Percentiles rank a stretch among this genome's conserved stretches.
Evolutionary conservation across 1,140 invertebrate genomes (phyloP).

Genomic region (Ostrea edulis): DNA sequence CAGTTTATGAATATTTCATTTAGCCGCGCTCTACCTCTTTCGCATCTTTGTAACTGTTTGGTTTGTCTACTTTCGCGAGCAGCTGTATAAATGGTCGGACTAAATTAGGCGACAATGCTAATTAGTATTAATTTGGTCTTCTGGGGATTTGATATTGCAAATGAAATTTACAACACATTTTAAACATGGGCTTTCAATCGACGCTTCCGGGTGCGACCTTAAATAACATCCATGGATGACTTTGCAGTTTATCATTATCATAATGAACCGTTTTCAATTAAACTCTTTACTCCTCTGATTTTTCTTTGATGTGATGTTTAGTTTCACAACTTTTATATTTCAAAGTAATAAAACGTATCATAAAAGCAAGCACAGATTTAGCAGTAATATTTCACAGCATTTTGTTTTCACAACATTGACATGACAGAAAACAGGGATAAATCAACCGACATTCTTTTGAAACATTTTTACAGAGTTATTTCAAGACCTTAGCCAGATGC

Average conservation of each 20-base stretch:
- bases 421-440: background rate
- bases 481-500: slow-evolving; percentile 75
- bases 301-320: too few species aligned
- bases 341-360: too few species aligned
- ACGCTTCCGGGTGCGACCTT: slow-evolving; percentile 20
- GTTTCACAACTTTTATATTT: too few species aligned
- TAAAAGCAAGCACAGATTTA: background rate
- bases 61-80: slow-evolving; percentile 34
- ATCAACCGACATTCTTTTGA: slow-evolving; percentile 21
- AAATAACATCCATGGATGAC: background rate
- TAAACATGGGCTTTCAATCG: background rate
- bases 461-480: slow-evolving; percentile 68
- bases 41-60: slow-evolving; percentile 34
- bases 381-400: background rate
- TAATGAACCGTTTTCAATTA: too few species aligned
- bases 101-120: slow-evolving; percentile 41
- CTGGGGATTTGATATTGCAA: slow-evolving; percentile 31
- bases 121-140: slow-evolving; percentile 42
- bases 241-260: too few species aligned
- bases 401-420: slow-evolving; percentile 16
- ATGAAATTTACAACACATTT: slow-evolving; percentile 40
- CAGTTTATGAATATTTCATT: slow-evolving; percentile 46
- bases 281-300: too few species aligned
- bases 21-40: background rate
- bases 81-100: slow-evolving; percentile 40